Percentiles rank a stretch among this genome's conserved stretches.
Conservation (phyloP, 2,113 vertebrate genomes). For the Pseudopipra pipra region DNA sequence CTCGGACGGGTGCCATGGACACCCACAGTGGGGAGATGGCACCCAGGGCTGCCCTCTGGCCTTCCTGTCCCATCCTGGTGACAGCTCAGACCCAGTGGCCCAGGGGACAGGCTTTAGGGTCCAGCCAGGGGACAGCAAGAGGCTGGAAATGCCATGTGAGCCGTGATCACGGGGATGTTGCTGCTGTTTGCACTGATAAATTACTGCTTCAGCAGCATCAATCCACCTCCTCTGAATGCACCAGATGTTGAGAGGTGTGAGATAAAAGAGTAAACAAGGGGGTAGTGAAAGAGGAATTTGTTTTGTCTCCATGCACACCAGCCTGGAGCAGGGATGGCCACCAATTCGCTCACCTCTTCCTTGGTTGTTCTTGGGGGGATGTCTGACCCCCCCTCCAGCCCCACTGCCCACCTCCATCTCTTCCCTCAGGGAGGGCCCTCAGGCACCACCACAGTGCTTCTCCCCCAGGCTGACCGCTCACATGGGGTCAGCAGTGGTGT, state of each 20-base stretch:
- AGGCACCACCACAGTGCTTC: rapidly evolving
- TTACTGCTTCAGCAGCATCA: not conserved
- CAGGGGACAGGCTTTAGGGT: rapidly evolving
- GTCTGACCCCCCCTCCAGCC: rapidly evolving
- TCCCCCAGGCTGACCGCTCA: not conserved
- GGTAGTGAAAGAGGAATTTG: not conserved
- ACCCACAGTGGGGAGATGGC: not conserved
- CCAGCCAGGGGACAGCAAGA: not conserved
- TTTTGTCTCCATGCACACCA: not conserved
- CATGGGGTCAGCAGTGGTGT: rapidly evolving
- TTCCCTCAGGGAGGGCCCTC: rapidly evolving
- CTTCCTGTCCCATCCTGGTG: not conserved
- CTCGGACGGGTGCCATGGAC: not conserved
- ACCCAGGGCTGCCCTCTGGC: not conserved
- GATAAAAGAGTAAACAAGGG: not conserved
- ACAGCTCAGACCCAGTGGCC: not conserved
- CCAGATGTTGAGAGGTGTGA: constrained; percentile 6
- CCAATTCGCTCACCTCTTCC: not conserved
- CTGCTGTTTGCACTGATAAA: rapidly evolving
- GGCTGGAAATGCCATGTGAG: not conserved
- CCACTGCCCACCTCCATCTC: not conserved
- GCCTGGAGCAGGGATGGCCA: not conserved
- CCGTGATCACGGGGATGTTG: not conserved
- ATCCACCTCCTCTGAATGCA: not conserved
- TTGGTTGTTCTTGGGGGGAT: rapidly evolving